phyloP scores from a whole-genome alignment of 2,113 vertebrate species.

The Microcebus jonahi region DNA sequence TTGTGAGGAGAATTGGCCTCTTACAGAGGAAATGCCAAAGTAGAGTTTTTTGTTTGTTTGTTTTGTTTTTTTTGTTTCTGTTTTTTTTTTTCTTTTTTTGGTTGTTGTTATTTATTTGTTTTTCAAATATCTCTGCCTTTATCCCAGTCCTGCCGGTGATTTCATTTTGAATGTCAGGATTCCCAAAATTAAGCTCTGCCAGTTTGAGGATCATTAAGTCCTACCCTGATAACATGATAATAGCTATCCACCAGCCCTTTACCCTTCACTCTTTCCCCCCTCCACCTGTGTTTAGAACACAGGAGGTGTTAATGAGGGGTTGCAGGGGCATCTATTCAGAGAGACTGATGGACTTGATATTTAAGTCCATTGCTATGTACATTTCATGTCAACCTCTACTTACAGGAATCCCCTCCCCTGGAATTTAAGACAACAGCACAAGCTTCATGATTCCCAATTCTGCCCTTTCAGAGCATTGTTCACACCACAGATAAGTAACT shows the following conservation, averaged over 20 bases:
- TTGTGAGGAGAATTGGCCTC: neutral
- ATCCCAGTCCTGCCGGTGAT: neutral
- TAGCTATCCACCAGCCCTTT: neutral
- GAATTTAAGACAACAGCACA: slow-evolving; percentile 19
- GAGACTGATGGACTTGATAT: slow-evolving; percentile 32
- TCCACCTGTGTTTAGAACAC: neutral
- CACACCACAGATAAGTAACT: neutral
- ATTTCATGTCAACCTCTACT: neutral
- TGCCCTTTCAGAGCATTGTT: slow-evolving; percentile 60
- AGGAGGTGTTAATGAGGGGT: slow-evolving; percentile 50
- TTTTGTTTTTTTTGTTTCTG: neutral
- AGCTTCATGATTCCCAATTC: neutral
- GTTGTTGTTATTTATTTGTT: neutral
- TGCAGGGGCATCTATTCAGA: neutral
- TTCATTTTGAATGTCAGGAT: slow-evolving; percentile 45
- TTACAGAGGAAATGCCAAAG: neutral
- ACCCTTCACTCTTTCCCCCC: neutral
- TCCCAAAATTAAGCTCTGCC: slow-evolving; percentile 18
- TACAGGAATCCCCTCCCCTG: slow-evolving; percentile 2
- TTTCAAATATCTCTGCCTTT: slow-evolving; percentile 10
- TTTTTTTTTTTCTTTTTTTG: neutral
- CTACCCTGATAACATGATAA: neutral
- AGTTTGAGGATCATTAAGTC: neutral
- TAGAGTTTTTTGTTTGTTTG: neutral
- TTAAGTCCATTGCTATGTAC: slow-evolving; percentile 47